Percentiles rank a stretch among this genome's conserved stretches.
phyloP scores from a whole-genome alignment of 2,113 vertebrate species.

The Brienomyrus longianalis region DNA sequence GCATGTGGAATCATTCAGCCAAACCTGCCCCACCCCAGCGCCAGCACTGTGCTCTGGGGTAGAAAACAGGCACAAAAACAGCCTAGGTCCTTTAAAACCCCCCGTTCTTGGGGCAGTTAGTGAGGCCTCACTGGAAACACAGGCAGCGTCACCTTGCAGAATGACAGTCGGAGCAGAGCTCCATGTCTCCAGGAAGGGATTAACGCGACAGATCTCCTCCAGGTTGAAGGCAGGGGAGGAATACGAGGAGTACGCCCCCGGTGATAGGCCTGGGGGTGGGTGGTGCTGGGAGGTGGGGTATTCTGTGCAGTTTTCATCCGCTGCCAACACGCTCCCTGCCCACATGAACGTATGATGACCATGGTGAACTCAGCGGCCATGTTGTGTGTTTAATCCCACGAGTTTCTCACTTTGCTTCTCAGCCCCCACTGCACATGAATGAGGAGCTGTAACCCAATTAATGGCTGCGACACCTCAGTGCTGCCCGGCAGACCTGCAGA shows the following conservation, averaged over 20 bases:
- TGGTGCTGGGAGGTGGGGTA: neutral
- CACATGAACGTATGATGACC: neutral
- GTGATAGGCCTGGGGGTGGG: neutral
- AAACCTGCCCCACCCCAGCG: neutral
- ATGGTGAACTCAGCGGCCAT: neutral
- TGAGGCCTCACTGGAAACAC: neutral
- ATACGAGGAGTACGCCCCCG: neutral
- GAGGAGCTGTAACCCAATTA: neutral
- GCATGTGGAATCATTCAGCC: neutral
- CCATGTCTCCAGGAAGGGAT: slow-evolving; percentile 31
- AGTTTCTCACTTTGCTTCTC: neutral
- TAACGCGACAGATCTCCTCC: slow-evolving; percentile 23
- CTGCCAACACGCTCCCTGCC: neutral
- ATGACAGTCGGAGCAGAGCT: slow-evolving; percentile 25
- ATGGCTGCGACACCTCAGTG: neutral
- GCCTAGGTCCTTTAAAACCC: slow-evolving; percentile 11
- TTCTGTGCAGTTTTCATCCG: neutral
- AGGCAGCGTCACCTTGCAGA: slow-evolving; percentile 15
- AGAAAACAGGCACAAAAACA: slow-evolving; percentile 3
- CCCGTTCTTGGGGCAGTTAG: neutral
- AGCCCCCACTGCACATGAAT: neutral
- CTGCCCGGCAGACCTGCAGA: neutral
- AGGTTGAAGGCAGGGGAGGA: slow-evolving; percentile 14
- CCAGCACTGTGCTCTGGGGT: neutral
- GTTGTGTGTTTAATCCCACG: neutral